Base-by-base conservation (phyloP, 2,888 invertebrate genomes). In the Lepidocyrtoides sp. region DNA sequence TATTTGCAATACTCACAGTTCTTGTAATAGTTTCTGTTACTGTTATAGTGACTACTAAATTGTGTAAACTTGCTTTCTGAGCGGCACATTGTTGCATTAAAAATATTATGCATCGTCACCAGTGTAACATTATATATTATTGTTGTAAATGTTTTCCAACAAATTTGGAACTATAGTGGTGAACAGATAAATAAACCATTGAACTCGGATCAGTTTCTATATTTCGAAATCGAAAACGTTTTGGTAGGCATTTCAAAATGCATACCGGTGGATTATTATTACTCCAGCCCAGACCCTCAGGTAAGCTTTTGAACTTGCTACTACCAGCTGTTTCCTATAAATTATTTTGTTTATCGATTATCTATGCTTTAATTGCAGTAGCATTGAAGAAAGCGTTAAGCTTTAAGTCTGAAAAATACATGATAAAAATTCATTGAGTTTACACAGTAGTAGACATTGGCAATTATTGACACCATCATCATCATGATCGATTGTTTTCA, bases 181-280 rank as follows among this genome's bases (percentile, higher is more conserved):
- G 17, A 81, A 57, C 26, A 54, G n/a, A 81, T 10, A 8, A 54
- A 72, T 17, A 36, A 32, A 44, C 7, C 10, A n/a, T 66, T 48
- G 20, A 51, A 48, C 60, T 51, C 72, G 54, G 44, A 86, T 75
- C 44, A 51, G 48, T 51, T n/a, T 26, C 29, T 54, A 8, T 29
- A 57, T 57, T 54, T 81, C 17, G 51, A 36, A 69, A 36, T 69
- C 20, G 17, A 54, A 69, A 82, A 63, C 63, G 44, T 44, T 20
- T 85, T 91, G 91, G 91, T 91, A 66, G 63, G 91, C 91, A 91
- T 91, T 75, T 77, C 79, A 93, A 75, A 79, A 94, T 94, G 94
- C 94, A 94, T 93, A 94, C 94, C 89, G 94, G 94, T 88, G 94
- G 94, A 94, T 92, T 94, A 89, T 87, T 94, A 69, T 91, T 94